Percentiles rank a stretch among this genome's conserved stretches.
Evolutionary conservation across 2,797 vertebrate species (phyloP).

Genomic region (Danio jaintianensis): DNA sequence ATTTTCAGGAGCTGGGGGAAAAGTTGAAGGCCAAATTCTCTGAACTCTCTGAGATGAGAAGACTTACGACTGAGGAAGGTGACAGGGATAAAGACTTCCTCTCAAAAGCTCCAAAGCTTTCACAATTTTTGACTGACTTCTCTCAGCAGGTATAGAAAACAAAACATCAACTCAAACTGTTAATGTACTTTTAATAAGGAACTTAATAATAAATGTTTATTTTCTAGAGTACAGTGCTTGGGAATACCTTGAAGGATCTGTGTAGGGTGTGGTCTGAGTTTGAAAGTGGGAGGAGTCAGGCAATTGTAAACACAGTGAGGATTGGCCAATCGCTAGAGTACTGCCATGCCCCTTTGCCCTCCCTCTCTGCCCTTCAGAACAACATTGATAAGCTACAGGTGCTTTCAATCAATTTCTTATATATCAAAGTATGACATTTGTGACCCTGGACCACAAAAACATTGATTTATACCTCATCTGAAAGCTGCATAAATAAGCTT

Average conservation of each 20-base stretch:
- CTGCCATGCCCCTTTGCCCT: constrained; percentile 67
- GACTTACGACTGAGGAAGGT: constrained; percentile 36
- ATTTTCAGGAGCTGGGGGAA: constrained; percentile 79
- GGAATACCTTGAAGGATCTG: constrained; percentile 66
- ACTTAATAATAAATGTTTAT: not conserved
- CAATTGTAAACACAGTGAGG: constrained; percentile 67
- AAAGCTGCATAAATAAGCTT: too few relatives aligned
- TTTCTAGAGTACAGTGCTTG: constrained; percentile 70
- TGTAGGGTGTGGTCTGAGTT: constrained; percentile 78
- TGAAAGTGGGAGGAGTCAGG: constrained; percentile 69
- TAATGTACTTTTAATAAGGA: not conserved
- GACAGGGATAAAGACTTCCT: constrained; percentile 43
- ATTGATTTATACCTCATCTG: too few relatives aligned
- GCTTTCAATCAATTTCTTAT: constrained; percentile 30
- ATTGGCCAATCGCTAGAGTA: constrained; percentile 72
- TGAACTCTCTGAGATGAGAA: constrained; percentile 76
- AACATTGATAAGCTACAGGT: constrained; percentile 84
- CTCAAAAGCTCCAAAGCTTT: constrained; percentile 46
- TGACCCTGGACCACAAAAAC: too few relatives aligned
- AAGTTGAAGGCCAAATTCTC: constrained; percentile 74
- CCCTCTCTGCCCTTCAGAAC: constrained; percentile 72
- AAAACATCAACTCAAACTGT: not conserved
- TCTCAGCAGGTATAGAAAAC: constrained; percentile 60
- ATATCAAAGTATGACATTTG: not conserved
- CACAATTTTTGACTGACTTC: constrained; percentile 61